Percentiles rank a stretch among this genome's conserved stretches.
These are phyloP conservation scores for Calosoma granatense DNA, from an alignment of 1,140 invertebrate species.

Conservation along the genomic window DNA sequence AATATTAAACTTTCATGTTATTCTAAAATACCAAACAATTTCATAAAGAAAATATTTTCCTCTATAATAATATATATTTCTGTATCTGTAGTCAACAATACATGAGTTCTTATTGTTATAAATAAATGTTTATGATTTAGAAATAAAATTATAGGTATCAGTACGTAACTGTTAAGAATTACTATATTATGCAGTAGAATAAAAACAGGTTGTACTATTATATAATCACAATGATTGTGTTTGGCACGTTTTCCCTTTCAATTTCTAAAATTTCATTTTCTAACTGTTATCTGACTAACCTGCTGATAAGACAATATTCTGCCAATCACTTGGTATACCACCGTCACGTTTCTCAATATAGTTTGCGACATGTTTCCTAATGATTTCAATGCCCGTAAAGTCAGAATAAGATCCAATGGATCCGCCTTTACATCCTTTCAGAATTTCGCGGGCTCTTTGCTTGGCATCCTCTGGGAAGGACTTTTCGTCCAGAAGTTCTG, in stretches of 20 bases:
- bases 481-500: slow-evolving; percentile 61
- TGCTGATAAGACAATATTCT: slow-evolving; percentile 77
- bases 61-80: background rate
- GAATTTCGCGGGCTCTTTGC: slow-evolving; percentile 58
- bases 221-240: too few relatives aligned
- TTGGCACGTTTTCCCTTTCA: too few relatives aligned
- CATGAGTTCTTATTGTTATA: too few relatives aligned
- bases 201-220: too few relatives aligned
- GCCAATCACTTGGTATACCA: slow-evolving; percentile 58
- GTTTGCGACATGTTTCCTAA: slow-evolving; percentile 77
- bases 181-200: too few relatives aligned
- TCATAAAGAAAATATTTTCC: background rate
- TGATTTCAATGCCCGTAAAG: slow-evolving; percentile 84
- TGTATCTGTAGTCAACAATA: slow-evolving; percentile 18
- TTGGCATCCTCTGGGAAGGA: slow-evolving; percentile 81
- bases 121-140: too few relatives aligned
- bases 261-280: too few relatives aligned
- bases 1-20: too few relatives aligned
- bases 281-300: too few relatives aligned
- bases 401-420: slow-evolving; percentile 89
- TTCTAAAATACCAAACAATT: slow-evolving; percentile 4
- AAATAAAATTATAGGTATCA: too few relatives aligned
- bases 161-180: too few relatives aligned
- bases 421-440: slow-evolving; percentile 70
- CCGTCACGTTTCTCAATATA: slow-evolving; percentile 84